Evolutionary conservation across 2,797 vertebrate genomes (phyloP).

Genomic region (Artibeus lituratus): DNA sequence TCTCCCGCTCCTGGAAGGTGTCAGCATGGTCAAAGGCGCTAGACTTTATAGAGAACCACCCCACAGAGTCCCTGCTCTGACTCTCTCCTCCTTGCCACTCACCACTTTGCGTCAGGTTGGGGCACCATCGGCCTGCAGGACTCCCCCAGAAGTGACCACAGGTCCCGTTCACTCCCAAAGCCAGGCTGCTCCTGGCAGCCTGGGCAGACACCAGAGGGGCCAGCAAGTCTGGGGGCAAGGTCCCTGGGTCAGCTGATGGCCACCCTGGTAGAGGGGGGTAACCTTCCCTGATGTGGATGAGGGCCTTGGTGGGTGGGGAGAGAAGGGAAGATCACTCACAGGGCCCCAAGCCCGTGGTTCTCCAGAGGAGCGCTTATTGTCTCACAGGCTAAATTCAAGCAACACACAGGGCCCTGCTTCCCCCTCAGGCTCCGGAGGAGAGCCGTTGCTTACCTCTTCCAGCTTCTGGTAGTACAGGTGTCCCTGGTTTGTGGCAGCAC

Average conservation of each 20-base stretch:
- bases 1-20: neutral
- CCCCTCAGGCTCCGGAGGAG: neutral
- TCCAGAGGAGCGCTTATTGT: neutral
- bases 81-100: too few relatives aligned
- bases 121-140: neutral
- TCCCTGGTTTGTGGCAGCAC: neutral
- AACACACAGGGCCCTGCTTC: rapidly evolving
- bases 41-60: rapidly evolving
- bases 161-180: neutral
- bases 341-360: neutral
- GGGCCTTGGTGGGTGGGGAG: rapidly evolving
- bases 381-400: neutral
- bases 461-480: neutral
- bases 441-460: neutral
- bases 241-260: neutral
- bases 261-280: neutral
- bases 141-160: neutral
- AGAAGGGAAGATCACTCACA: neutral
- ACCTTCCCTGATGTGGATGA: neutral
- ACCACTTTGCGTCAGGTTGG: neutral
- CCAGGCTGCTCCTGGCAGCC: neutral
- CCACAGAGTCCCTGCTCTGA: neutral
- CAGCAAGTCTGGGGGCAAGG: neutral
- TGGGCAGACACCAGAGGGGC: neutral
- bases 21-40: neutral